Conservation (phyloP, 2,113 vertebrate genomes). For the Tenrec ecaudatus region DNA sequence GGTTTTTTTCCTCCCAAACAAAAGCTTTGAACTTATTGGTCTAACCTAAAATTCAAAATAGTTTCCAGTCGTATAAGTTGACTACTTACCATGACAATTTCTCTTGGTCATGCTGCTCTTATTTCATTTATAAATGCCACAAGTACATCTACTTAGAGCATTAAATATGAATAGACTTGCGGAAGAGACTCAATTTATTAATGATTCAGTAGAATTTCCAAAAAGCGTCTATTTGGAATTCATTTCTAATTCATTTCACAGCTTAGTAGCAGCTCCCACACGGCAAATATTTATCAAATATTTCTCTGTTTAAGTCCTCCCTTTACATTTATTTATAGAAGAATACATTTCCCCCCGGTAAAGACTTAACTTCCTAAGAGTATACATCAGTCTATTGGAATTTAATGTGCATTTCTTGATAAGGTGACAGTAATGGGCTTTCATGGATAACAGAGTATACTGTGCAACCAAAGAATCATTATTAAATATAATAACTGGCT, state of each 20-base stretch:
- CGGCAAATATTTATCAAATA: slow-evolving; percentile 83
- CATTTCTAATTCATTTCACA: slow-evolving; percentile 86
- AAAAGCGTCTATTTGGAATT: slow-evolving; percentile 83
- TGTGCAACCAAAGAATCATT: slow-evolving; percentile 52
- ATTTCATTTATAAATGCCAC: slow-evolving; percentile 80
- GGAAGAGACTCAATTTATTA: slow-evolving; percentile 80
- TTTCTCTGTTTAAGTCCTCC: slow-evolving; percentile 72
- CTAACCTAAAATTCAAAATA: slow-evolving; percentile 63
- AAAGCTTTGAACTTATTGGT: slow-evolving; percentile 31
- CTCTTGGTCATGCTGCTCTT: slow-evolving; percentile 65
- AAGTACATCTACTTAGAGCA: slow-evolving; percentile 82
- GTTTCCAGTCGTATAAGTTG: slow-evolving; percentile 9
- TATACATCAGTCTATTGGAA: slow-evolving; percentile 49
- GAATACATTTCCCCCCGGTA: slow-evolving; percentile 23
- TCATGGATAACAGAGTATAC: slow-evolving; percentile 25
- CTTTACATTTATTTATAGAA: slow-evolving; percentile 64
- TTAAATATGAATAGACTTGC: slow-evolving; percentile 86
- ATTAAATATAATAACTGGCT: slow-evolving; percentile 60
- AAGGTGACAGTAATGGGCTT: slow-evolving; percentile 53
- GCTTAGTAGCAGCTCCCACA: slow-evolving; percentile 80
- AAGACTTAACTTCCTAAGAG: slow-evolving; percentile 61
- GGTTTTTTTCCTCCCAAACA: slow-evolving; percentile 3
- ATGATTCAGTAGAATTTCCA: slow-evolving; percentile 83
- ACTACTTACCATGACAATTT: slow-evolving; percentile 42
- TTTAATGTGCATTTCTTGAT: slow-evolving; percentile 68